Evolutionary conservation across 2,113 vertebrate genomes (phyloP).

Genomic region (Ahaetulla prasina): DNA sequence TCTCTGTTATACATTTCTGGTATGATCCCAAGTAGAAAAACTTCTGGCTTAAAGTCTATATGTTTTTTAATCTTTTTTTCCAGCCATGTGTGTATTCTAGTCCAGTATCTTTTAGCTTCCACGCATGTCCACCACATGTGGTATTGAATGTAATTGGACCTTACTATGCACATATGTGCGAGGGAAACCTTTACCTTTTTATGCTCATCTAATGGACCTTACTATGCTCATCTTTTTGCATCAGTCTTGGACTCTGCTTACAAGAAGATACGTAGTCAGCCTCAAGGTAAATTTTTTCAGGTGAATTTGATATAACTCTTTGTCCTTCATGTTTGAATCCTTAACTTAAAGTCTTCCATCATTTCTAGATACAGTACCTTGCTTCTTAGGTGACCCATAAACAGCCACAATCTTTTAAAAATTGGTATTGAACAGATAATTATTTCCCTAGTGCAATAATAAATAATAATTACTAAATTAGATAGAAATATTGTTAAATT

Average conservation of each 20-base stretch:
- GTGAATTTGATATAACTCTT: not conserved
- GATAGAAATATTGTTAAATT: constrained; percentile 1
- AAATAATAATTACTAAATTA: constrained; percentile 4
- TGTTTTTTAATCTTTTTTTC: too few relatives aligned
- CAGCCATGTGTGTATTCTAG: too few relatives aligned
- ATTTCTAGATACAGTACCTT: not conserved
- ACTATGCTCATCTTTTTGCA: not conserved
- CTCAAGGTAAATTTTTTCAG: not conserved
- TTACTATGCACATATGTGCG: too few relatives aligned
- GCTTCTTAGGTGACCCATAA: not conserved
- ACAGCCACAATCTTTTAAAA: not conserved
- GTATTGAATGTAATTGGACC: too few relatives aligned
- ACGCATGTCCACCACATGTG: too few relatives aligned
- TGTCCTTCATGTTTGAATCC: not conserved
- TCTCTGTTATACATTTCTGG: too few relatives aligned
- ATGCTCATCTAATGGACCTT: not conserved
- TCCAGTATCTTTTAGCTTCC: too few relatives aligned
- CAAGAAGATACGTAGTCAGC: not conserved
- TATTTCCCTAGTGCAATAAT: not conserved
- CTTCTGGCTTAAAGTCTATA: too few relatives aligned
- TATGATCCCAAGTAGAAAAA: too few relatives aligned
- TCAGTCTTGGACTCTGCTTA: not conserved
- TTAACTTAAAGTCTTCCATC: not conserved
- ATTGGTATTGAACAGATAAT: not conserved
- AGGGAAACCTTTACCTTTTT: too few relatives aligned